A percentile compares a stretch with the other conserved stretches of the same genome.
phyloP scores from a whole-genome alignment of 2,797 vertebrate genomes.

The Poecilia wingei region DNA sequence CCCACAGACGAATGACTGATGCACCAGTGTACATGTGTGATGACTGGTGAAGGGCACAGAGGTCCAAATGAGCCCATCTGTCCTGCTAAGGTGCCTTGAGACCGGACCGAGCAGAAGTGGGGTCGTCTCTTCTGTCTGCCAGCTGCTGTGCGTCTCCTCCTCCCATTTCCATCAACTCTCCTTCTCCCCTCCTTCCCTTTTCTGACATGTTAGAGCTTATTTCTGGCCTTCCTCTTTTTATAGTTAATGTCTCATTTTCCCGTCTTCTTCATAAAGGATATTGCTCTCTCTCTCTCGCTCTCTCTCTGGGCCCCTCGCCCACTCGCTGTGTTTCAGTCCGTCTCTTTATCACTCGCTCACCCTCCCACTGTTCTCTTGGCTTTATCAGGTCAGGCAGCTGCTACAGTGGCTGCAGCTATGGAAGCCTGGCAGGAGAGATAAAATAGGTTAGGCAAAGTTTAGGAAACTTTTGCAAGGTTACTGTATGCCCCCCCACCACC shows the following conservation, averaged over 20 bases:
- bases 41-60: constrained; percentile 56
- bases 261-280: constrained; percentile 10
- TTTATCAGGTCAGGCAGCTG: constrained; percentile 65
- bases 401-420: constrained; percentile 17
- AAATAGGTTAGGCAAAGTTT: constrained; percentile 50
- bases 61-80: constrained; percentile 66
- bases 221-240: constrained; percentile 38
- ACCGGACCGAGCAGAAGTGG: constrained; percentile 43
- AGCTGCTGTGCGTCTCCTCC: constrained; percentile 56
- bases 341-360: constrained; percentile 38
- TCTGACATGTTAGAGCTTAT: constrained; percentile 29
- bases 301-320: constrained; percentile 15
- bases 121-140: constrained; percentile 44
- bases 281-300: neutral
- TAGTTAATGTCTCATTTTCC: constrained; percentile 50
- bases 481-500: constrained; percentile 4
- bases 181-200: constrained; percentile 9
- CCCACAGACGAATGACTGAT: constrained; percentile 1
- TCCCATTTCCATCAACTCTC: constrained; percentile 33
- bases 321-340: constrained; percentile 19
- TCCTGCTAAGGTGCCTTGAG: constrained; percentile 58
- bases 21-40: constrained; percentile 8
- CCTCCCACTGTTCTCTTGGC: constrained; percentile 47
- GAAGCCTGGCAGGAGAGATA: constrained; percentile 50
- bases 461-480: constrained; percentile 20